Conservation (phyloP, 2,113 vertebrate species). For the Mormoops blainvillei region DNA sequence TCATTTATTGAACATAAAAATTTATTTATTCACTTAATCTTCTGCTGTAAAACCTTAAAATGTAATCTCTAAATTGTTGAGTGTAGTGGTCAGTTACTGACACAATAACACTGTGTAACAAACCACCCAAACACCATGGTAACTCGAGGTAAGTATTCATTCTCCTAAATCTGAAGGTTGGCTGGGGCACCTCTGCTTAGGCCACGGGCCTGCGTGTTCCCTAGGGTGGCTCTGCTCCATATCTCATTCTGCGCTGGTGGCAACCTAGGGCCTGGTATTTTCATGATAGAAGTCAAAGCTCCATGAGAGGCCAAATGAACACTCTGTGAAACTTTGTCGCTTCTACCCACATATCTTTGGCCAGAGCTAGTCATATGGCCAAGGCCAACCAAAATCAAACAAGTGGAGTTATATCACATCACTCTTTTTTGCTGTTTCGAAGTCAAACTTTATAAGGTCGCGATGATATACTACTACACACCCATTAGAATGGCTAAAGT, state of each 20-base stretch:
- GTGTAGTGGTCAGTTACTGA: neutral
- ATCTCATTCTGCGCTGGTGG: neutral
- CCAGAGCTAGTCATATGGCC: neutral
- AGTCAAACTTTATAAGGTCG: neutral
- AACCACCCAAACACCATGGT: neutral
- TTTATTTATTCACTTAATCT: neutral
- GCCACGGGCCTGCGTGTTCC: neutral
- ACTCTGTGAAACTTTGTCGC: neutral
- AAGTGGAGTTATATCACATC: neutral
- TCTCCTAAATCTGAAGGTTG: neutral
- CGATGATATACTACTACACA: neutral
- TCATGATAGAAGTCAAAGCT: neutral
- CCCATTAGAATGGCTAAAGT: neutral
- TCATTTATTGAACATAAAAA: neutral
- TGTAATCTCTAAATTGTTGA: neutral
- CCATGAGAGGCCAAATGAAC: neutral
- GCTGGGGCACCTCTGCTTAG: neutral
- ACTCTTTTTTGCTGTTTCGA: neutral
- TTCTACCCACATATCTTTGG: neutral
- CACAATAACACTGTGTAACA: neutral
- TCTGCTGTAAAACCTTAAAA: neutral
- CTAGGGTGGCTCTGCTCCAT: neutral
- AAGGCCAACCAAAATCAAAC: neutral
- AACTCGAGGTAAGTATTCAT: neutral
- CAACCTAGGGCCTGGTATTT: neutral